Percentiles rank a stretch among this genome's conserved stretches.
phyloP scores from a whole-genome alignment of 2,113 vertebrate species.

The Rhea americana region DNA sequence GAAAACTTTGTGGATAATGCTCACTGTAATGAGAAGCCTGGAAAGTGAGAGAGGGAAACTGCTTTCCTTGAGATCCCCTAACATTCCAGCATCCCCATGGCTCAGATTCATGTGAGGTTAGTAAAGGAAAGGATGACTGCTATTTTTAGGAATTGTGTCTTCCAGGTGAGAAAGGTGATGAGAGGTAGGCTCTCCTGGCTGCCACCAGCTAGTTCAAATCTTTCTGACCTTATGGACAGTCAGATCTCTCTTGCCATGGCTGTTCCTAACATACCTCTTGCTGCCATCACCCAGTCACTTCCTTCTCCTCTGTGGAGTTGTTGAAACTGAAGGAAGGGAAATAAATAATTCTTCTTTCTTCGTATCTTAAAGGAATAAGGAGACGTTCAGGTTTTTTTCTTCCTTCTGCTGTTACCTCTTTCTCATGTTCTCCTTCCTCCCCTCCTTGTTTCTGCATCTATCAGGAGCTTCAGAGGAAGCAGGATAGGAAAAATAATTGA shows the following conservation, averaged over 20 bases:
- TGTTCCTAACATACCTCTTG: neutral
- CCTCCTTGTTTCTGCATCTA: neutral
- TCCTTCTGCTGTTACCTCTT: neutral
- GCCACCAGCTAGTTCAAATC: neutral
- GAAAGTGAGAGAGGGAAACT: neutral
- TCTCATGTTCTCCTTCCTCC: neutral
- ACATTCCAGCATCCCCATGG: neutral
- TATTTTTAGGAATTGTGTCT: neutral
- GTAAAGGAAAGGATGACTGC: neutral
- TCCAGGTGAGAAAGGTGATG: neutral
- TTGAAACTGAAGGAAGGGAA: neutral
- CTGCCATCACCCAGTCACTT: neutral
- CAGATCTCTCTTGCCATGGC: neutral
- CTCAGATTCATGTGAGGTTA: neutral
- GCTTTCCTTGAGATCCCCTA: neutral
- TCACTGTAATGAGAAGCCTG: neutral
- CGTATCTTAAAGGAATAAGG: neutral
- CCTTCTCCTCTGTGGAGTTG: neutral
- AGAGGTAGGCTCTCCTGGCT: neutral
- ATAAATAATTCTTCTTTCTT: constrained; percentile 17
- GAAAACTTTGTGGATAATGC: neutral
- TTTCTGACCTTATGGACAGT: neutral
- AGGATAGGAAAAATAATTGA: neutral
- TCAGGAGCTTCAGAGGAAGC: neutral
- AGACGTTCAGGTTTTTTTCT: neutral